phyloP scores from a whole-genome alignment of 2,113 vertebrate species.

The Dascyllus trimaculatus region DNA sequence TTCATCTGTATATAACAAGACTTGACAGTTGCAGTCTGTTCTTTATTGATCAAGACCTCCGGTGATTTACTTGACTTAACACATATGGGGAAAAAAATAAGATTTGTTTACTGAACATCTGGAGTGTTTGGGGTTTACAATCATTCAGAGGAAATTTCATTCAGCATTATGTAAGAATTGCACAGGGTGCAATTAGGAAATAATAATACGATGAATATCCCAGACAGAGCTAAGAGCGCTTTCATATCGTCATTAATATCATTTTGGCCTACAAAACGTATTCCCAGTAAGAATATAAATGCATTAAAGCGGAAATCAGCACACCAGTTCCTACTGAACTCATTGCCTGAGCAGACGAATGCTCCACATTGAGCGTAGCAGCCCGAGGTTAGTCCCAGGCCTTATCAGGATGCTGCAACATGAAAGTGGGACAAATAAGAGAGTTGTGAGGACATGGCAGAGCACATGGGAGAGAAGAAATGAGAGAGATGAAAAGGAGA shows the following conservation, averaged over 20 bases:
- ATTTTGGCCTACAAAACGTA: conserved; percentile 44
- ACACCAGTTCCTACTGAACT: conserved; percentile 30
- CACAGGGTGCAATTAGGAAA: conserved; percentile 58
- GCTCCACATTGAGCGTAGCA: conserved; percentile 37
- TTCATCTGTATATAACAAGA: conserved; percentile 46
- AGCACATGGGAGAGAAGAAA: conserved; percentile 44
- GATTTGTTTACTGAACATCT: conserved; percentile 14
- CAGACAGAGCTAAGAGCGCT: conserved; percentile 45
- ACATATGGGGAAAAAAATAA: not conserved
- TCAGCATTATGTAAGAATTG: conserved; percentile 40
- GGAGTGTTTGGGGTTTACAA: conserved; percentile 13
- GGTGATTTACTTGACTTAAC: conserved; percentile 21
- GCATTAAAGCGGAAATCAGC: conserved; percentile 49
- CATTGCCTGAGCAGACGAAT: conserved; percentile 35
- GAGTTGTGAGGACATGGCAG: conserved; percentile 40
- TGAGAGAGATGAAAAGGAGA: conserved; percentile 31
- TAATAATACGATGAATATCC: conserved; percentile 66
- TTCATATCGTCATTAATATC: conserved; percentile 45
- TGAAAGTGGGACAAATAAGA: conserved; percentile 63
- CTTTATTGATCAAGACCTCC: conserved; percentile 49
- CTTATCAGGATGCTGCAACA: conserved; percentile 55
- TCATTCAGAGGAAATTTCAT: conserved; percentile 38
- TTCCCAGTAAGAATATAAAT: conserved; percentile 41
- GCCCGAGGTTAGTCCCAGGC: conserved; percentile 49
- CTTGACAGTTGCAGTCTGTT: conserved; percentile 33